phyloP scores from a whole-genome alignment of 2,888 invertebrate species.

The Sphecodes monilicornis region DNA sequence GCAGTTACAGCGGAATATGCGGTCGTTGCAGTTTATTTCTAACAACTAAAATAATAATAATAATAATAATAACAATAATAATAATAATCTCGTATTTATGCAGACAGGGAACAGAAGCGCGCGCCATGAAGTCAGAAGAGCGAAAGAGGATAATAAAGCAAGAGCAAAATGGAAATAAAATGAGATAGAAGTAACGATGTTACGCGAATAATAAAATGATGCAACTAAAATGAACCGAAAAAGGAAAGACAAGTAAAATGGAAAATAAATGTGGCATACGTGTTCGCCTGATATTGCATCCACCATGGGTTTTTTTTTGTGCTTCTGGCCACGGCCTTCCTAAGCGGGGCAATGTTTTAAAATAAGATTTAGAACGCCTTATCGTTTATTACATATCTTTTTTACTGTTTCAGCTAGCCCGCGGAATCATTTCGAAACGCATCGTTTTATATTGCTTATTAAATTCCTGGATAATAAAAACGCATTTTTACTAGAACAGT shows the following conservation, averaged over 20 bases:
- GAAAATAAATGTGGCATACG: not conserved
- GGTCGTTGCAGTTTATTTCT: not conserved
- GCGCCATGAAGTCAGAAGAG: not conserved
- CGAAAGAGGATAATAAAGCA: not conserved
- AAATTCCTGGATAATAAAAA: not conserved
- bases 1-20: not conserved
- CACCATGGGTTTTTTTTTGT: not conserved
- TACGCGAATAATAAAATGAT: conserved; percentile 9
- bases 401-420: not conserved
- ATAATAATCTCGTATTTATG: not conserved
- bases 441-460: not conserved
- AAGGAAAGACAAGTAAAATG: not conserved
- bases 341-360: not conserved
- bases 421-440: not conserved
- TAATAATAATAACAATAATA: conserved; percentile 7
- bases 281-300: not conserved
- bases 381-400: not conserved
- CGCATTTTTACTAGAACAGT: not conserved
- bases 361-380: not conserved
- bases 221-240: conserved; percentile 1
- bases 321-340: not conserved
- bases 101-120: not conserved
- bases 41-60: not conserved
- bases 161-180: not conserved
- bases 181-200: conserved; percentile 7